Percentiles rank a stretch among this genome's conserved stretches.
Evolutionary conservation across 2,888 invertebrate species (phyloP).

Genomic region (Caenorhabditis angaria): DNA sequence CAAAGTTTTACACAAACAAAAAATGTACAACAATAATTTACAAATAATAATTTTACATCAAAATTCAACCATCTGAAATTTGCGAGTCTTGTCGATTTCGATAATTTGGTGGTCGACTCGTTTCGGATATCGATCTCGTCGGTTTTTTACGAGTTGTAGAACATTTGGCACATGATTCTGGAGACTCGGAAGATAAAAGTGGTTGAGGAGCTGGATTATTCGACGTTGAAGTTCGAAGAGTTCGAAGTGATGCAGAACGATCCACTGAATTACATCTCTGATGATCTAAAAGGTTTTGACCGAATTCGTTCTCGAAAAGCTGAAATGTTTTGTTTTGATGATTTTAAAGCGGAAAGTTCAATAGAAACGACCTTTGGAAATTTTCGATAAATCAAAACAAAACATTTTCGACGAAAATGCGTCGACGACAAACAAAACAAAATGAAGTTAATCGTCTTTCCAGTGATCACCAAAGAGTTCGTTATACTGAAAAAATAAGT

Average conservation of each 20-base stretch:
- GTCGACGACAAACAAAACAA: constrained; percentile 69
- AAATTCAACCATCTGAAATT: not conserved
- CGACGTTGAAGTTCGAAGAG: constrained; percentile 21
- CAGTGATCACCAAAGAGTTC: constrained; percentile 67
- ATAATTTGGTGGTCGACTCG: not conserved
- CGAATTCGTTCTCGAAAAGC: constrained; percentile 54
- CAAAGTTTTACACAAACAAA: too few species aligned
- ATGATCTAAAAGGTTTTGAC: constrained; percentile 43
- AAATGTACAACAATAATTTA: constrained; percentile 8
- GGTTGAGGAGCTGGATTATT: not conserved
- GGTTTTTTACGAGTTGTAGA: not conserved
- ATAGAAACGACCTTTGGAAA: constrained; percentile 69
- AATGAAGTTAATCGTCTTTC: constrained; percentile 69
- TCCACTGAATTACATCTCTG: constrained; percentile 36
- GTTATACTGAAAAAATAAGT: constrained; percentile 57
- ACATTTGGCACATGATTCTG: not conserved
- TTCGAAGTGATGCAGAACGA: constrained; percentile 43
- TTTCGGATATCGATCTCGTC: not conserved
- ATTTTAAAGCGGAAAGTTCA: not conserved
- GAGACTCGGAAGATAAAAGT: not conserved
- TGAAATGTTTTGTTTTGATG: constrained; percentile 19
- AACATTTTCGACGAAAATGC: constrained; percentile 68
- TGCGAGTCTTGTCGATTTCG: not conserved
- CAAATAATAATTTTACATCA: not conserved
- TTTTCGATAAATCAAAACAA: constrained; percentile 59